Evolutionary conservation across 2,113 vertebrate genomes (phyloP).

Genomic region (Himantopus leucocephalus): DNA sequence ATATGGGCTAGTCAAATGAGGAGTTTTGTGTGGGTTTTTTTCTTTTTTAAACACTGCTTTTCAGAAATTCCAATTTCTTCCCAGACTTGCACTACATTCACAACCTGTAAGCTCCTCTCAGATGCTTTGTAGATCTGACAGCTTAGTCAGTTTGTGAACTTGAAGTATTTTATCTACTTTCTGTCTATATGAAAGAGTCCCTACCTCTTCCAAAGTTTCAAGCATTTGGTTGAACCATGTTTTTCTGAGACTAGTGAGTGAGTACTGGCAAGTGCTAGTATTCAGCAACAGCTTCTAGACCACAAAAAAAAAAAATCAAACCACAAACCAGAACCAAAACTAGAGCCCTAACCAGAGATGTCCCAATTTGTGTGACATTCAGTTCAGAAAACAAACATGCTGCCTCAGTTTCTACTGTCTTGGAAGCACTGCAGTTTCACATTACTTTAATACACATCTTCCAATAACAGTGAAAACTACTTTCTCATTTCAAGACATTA

Average conservation of each 20-base stretch:
- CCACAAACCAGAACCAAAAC: neutral
- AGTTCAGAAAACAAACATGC: neutral
- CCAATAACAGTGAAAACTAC: neutral
- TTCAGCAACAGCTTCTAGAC: neutral
- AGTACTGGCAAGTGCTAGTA: neutral
- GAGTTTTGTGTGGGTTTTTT: rapidly evolving
- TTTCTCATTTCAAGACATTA: neutral
- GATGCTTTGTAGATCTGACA: neutral
- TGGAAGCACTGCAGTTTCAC: neutral
- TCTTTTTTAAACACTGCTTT: neutral
- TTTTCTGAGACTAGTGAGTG: neutral
- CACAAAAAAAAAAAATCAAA: neutral
- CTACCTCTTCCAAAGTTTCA: neutral
- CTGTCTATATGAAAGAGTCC: rapidly evolving
- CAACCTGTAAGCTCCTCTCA: neutral
- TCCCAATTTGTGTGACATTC: neutral
- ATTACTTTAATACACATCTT: neutral
- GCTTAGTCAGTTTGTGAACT: neutral
- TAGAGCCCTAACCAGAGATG: neutral
- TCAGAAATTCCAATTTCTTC: neutral
- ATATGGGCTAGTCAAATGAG: rapidly evolving
- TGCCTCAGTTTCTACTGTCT: neutral
- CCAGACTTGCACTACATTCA: neutral
- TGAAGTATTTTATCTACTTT: neutral
- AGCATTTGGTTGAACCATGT: neutral